Base-by-base conservation (phyloP, 2,113 vertebrate genomes). In the Salvator merianae region DNA sequence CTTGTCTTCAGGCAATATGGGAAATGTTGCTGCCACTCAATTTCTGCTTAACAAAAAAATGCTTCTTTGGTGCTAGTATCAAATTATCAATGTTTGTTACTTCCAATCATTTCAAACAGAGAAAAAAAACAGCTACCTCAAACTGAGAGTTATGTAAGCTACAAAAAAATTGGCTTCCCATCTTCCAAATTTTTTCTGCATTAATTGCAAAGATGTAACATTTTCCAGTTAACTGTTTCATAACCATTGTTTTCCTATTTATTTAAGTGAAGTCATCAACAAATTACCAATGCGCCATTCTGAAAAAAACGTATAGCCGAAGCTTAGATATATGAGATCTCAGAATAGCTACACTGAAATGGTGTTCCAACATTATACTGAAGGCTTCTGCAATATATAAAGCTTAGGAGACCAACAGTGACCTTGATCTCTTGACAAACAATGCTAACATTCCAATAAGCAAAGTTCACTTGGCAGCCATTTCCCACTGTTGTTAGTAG, bases 1-100 rank as follows among this genome's bases (percentile, higher is more conserved):
- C 82, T 94, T 84, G 84, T 88, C 73, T 91, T 78, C 71, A 86
- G 81, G 28, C 88, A 63, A 87, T 2, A 88, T 59, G 71, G 83
- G 22, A 70, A 70, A 84, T 34, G 22, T 78, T 71, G 36, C 32
- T 34, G 36, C 28, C 62, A 71, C 10, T 88, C 55, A 81, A 88
- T 89, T 90, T 87, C 7, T 0, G 65, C 79, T 92, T 43, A 86
- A 63, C 75, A 91, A 88, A 83, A 62, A 34, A 38, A 74, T 91
- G 86, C 77, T 43, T 72, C 77, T 38, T 68, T 53, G 30, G 40
- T 84, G 34, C 32, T 38, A 86, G 68, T 83, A 79, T 90, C 74
- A 24, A 69, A 85, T 30, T 66, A 36, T 88, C 85, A 84, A 84
- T 36, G 55, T 84, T 84, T 74, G 85, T 71, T 87, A 38, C 65